Base-by-base conservation (phyloP, 2,113 vertebrate species). In the Podiceps cristatus region DNA sequence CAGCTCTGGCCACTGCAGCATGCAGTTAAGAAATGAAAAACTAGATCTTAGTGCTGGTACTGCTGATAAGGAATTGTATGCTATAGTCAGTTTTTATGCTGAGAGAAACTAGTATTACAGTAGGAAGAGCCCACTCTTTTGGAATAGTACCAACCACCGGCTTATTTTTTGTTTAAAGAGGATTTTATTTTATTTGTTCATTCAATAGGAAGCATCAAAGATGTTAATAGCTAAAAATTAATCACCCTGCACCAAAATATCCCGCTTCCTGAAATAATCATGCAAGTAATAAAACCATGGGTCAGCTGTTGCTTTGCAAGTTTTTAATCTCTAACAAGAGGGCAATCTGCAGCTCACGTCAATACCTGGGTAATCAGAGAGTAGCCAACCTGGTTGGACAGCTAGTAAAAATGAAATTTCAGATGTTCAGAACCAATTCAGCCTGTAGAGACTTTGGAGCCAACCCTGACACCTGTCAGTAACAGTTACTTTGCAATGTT, bases 251-350 rank as follows among this genome's bases (percentile, higher is more conserved):
- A 77, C 42, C 25, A 80, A 92, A 94, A 88, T 88, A 86, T 76
- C 59, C 78, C 77, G 31, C 74, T 93, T 83, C 75, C 45, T 92
- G 88, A 90, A 93, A 92, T 88, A 96, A 83, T 77, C 31, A 59
- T 7, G 5, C 6, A 58, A 88, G 31, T 33, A 40, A n/a, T 66
- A 88, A 86, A 95, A 55, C 23, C 45, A 64, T 37, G 29, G 67
- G 75, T 90, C 85, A 86, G 60, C 27, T 73, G 45, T 42, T 86
- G 33, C 62, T 77, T 80, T 77, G 72, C n/a, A 90, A 83, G 33
- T 77, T 86, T 79, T 75, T 75, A 40, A 5, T 67, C 33, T 75
- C 60, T 56, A 44, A 40, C 10, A 64, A 56, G 55, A 84, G 6
- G 20, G 45, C 28, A 80, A 44, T 80, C 28, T 50, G 55, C 52